These are phyloP conservation scores for Disparrhopalites patrizii DNA, from an alignment of 2,888 invertebrate species.

Conservation along the genomic window DNA sequence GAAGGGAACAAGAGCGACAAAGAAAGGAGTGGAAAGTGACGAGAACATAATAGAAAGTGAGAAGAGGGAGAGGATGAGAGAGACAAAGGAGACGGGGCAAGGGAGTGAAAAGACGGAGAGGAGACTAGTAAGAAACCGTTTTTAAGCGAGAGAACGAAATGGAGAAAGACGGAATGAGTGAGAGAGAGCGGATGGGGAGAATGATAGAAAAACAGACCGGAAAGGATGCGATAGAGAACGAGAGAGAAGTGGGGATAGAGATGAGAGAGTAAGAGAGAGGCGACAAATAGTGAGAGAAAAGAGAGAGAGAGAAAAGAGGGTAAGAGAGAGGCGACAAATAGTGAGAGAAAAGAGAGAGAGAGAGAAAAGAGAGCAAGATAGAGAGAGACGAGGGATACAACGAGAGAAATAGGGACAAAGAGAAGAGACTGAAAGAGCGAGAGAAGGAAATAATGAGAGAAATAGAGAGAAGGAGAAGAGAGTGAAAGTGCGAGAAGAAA, in stretches of 20 bases:
- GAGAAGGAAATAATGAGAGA: too few relatives aligned
- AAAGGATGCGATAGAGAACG: background rate
- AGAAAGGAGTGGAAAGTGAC: background rate
- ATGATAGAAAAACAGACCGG: background rate
- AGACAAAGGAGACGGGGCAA: constrained; percentile 4
- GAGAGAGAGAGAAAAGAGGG: background rate
- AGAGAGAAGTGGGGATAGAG: background rate
- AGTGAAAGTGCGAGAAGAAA: too few relatives aligned
- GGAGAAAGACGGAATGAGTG: background rate
- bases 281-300: background rate
- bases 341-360: too few relatives aligned
- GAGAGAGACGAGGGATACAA: too few relatives aligned
- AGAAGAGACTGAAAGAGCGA: too few relatives aligned
- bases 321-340: background rate
- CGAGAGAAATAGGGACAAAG: too few relatives aligned
- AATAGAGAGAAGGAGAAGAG: too few relatives aligned
- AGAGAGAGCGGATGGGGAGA: background rate
- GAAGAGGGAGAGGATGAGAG: background rate
- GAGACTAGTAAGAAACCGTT: background rate
- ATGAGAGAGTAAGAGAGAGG: background rate
- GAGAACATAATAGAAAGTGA: background rate
- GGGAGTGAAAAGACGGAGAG: background rate
- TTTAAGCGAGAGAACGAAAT: background rate
- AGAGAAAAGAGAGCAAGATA: too few relatives aligned
- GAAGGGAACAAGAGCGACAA: background rate